Conservation (phyloP, 2,113 vertebrate species). For the Ammospiza nelsoni region DNA sequence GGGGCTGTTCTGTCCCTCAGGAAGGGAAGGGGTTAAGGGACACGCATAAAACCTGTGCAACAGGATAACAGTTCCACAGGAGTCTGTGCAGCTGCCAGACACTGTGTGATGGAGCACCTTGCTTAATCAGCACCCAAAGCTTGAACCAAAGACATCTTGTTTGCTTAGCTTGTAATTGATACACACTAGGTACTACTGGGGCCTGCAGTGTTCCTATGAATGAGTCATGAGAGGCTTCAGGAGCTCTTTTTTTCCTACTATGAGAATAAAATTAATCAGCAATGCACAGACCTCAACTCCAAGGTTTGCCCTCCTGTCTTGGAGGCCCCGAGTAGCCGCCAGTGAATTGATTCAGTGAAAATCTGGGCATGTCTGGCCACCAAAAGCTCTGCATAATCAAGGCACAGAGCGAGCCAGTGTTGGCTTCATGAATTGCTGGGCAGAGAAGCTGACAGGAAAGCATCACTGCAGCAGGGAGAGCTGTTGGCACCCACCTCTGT, state of each 20-base stretch:
- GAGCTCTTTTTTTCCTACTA: not conserved
- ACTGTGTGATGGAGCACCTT: not conserved
- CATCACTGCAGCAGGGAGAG: not conserved
- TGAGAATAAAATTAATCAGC: conserved; percentile 24
- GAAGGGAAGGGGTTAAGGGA: not conserved
- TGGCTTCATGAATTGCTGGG: not conserved
- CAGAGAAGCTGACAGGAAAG: not conserved
- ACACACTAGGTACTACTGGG: not conserved
- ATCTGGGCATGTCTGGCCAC: not conserved
- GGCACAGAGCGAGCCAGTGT: not conserved
- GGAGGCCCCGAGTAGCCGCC: not conserved
- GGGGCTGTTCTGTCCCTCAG: not conserved
- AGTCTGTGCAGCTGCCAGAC: not conserved
- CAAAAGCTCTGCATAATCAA: not conserved
- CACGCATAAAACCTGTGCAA: not conserved
- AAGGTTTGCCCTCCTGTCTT: conserved; percentile 19
- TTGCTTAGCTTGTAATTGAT: not conserved
- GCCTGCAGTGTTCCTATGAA: not conserved
- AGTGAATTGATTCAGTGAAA: not conserved
- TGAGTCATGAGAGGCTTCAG: conserved; percentile 11
- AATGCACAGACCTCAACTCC: not conserved
- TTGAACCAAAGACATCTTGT: not conserved
- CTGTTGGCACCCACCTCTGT: conserved; percentile 85
- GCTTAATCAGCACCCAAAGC: not conserved
- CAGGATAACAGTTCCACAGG: not conserved